Conservation (phyloP, 2,113 vertebrate genomes). For the Sakesphorus luctuosus region DNA sequence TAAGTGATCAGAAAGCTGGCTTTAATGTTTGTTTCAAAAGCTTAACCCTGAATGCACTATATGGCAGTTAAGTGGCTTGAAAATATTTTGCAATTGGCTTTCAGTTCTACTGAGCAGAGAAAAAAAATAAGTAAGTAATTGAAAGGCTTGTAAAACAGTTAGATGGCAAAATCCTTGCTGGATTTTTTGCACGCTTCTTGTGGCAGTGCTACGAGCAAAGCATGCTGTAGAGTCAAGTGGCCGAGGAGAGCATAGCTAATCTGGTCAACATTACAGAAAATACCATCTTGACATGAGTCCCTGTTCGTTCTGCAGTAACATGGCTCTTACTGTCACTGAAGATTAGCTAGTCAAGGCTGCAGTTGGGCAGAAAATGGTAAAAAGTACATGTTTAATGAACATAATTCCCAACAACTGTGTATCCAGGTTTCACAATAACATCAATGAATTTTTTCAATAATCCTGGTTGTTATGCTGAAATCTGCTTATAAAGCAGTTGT, state of each 20-base stretch:
- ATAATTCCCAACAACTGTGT: background rate
- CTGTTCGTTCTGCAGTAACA: fast-evolving
- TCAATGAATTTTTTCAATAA: background rate
- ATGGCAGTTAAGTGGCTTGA: background rate
- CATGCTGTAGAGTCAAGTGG: background rate
- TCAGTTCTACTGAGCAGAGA: background rate
- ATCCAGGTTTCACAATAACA: background rate
- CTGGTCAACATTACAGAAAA: background rate
- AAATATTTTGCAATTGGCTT: background rate
- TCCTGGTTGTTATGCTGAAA: background rate
- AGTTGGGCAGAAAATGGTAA: background rate
- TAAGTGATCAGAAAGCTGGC: background rate
- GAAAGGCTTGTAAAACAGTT: background rate
- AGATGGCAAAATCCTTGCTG: background rate
- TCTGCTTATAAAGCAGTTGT: background rate
- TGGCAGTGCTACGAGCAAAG: background rate
- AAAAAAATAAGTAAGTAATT: background rate
- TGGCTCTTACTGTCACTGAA: background rate
- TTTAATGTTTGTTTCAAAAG: background rate
- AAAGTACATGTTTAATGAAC: background rate
- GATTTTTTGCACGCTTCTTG: background rate
- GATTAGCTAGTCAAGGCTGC: background rate
- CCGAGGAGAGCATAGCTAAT: fast-evolving
- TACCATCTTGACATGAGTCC: background rate
- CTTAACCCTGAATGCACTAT: background rate